Percentiles rank a stretch among this genome's conserved stretches.
Evolutionary conservation across 2,113 vertebrate species (phyloP).

Genomic region (Peucedramus taeniatus): DNA sequence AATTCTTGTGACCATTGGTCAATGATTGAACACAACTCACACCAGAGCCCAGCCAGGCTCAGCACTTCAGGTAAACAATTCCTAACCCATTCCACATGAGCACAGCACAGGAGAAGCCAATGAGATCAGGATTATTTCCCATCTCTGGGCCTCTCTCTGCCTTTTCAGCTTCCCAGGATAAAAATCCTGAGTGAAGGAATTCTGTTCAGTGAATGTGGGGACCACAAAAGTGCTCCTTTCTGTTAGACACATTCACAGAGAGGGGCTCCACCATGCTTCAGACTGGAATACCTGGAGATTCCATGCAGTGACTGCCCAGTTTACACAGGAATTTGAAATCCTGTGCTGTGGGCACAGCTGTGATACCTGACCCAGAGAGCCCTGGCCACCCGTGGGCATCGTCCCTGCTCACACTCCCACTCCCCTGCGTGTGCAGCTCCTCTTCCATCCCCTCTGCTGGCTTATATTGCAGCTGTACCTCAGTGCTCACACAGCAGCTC

Average conservation of each 20-base stretch:
- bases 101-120: too few relatives aligned
- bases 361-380: not conserved
- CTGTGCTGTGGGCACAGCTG: not conserved
- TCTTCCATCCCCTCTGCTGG: not conserved
- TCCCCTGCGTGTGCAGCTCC: not conserved
- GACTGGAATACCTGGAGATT: not conserved
- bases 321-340: not conserved
- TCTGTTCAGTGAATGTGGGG: too few relatives aligned
- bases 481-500: not conserved
- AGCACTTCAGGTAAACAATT: too few relatives aligned
- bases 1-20: too few relatives aligned
- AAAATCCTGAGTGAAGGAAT: too few relatives aligned
- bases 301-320: not conserved
- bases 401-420: not conserved
- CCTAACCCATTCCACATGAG: too few relatives aligned
- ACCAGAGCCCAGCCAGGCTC: too few relatives aligned
- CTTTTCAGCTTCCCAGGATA: too few relatives aligned
- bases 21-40: too few relatives aligned
- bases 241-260: not conserved
- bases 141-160: too few relatives aligned
- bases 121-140: too few relatives aligned
- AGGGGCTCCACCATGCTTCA: rapidly evolving
- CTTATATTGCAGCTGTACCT: not conserved
- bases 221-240: not conserved
- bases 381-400: not conserved